Evolutionary conservation across 1,140 invertebrate species (phyloP), one percentile per base, ranked within the genome.

Genomic region (Meteorus sp.): DNA sequence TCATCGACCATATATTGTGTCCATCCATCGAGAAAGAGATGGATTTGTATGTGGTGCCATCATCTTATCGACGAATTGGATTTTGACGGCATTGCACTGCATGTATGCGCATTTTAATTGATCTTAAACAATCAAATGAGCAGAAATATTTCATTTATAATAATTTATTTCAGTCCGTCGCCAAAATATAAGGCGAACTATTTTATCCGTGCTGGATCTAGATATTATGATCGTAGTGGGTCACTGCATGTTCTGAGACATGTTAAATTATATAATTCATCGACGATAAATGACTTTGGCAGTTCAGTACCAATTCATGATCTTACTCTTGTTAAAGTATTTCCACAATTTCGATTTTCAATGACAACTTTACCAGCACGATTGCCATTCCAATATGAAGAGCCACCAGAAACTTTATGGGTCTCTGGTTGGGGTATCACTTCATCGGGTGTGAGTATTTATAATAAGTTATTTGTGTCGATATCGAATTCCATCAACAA

Each of bases 341-440:
- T 1, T 47, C 41, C 56, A 9, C 50, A 6, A 7, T 65, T 71
- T 63, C 47, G 23, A 27, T 69, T 64, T 52, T 67, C 68, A 2
- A 51, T n/a, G 9, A 61, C n/a, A 5, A 35, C 64, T 23, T 25
- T 2, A 45, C 55, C 67, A 7, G 44, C 50, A 31, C 56, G 31
- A 44, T 48, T 71, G 41, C 68, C 70, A 6, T 13, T 3, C 3
- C 19, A 44, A 23, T 33, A 15, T 15, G 39, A 39, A 8, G 5
- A 19, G 23, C n/a, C 47, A 19, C 63, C 64, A 1, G 13, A n/a
- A 5, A 11, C 13, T 27, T 48, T 71, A 13, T 64, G 57, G 19
- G 61, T 67, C 20, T 62, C 65, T 20, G 70, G 70, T 23, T 70
- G 70, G 70, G 70, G 70, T 41, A 2, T 27, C n/a, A 59, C 56